Base-by-base conservation (phyloP, 2,797 vertebrate genomes). In the Dallia pectoralis region DNA sequence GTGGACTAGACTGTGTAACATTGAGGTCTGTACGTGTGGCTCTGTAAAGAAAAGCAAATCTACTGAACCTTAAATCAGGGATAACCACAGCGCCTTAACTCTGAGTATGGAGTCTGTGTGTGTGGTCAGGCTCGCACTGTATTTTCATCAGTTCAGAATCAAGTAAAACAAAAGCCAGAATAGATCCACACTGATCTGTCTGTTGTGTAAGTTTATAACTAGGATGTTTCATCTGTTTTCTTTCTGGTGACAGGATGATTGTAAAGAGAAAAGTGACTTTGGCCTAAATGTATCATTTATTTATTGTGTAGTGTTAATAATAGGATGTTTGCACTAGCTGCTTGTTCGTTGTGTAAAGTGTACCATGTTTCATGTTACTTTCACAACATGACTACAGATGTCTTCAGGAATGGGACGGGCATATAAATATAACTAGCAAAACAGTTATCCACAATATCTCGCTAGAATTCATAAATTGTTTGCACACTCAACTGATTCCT, bases 51-150 rank as follows among this genome's bases (percentile, higher is more conserved):
- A 18, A 73, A 82, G 67, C 67, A 74, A 82, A 80, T 48, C 67
- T 59, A 25, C n/a, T 72, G 68, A 78, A 79, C 82, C 70, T 82
- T 80, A 77, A 79, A 70, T 77, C 47, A 75, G 65, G 36, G 22
- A 73, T 33, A 71, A 74, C 49, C 71, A 59, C 63, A 76, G 71
- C 49, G 47, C 72, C 78, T 84, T 86, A 80, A 63, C 68, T 78
- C 71, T 67, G 74, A 65, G 7, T 4, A 67, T 29, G 6, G 32
- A 73, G 6, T 62, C 12, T 22, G 22, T 27, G 22, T n/a, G 40
- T 33, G 16, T 32, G 47, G 22, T 70, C 44, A 70, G 32, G 73
- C 6, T 65, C 36, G 65, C 2, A 53, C 71, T 36, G 12, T 27
- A 30, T 29, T 8, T 4, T 30, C 8, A n/a, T 53, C 22, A 51